phyloP scores from a whole-genome alignment of 1,140 invertebrate genomes.

The Lepidurus apus region DNA sequence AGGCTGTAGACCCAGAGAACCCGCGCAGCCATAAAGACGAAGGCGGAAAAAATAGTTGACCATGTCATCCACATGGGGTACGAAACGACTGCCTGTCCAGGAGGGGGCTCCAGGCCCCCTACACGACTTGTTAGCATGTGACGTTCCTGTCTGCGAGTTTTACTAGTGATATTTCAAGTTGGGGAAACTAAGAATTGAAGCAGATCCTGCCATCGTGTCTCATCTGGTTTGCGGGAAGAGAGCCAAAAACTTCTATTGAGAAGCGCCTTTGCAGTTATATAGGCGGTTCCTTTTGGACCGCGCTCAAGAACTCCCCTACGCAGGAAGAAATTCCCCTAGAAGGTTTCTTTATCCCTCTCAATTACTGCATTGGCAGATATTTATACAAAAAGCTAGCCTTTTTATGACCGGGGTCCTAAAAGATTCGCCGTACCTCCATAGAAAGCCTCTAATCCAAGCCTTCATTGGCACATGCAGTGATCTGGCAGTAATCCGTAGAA shows the following conservation, averaged over 20 bases:
- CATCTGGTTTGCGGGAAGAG: not conserved
- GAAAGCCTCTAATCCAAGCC: not conserved
- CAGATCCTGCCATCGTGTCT: not conserved
- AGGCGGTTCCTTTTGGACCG: slow-evolving; percentile 8
- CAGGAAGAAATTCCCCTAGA: slow-evolving; percentile 9
- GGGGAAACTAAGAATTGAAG: not conserved
- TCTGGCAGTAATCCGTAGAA: slow-evolving; percentile 1
- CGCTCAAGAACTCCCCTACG: not conserved
- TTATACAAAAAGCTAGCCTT: slow-evolving; percentile 4
- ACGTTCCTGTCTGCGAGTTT: slow-evolving; percentile 5
- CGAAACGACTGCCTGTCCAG: not conserved
- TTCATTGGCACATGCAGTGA: not conserved
- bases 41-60: too few species aligned
- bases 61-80: not conserved
- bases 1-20: too few species aligned
- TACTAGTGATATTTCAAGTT: not conserved
- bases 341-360: slow-evolving; percentile 10
- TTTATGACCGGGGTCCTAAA: not conserved
- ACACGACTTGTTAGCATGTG: slow-evolving; percentile 17
- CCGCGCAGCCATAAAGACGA: too few species aligned
- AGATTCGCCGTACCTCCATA: not conserved
- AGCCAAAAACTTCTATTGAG: not conserved
- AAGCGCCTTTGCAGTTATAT: not conserved
- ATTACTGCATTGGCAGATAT: slow-evolving; percentile 13
- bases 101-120: not conserved